A percentile compares a stretch with the other conserved stretches of the same genome.
phyloP scores from a whole-genome alignment of 2,113 vertebrate genomes.

The Centropus unirufus region DNA sequence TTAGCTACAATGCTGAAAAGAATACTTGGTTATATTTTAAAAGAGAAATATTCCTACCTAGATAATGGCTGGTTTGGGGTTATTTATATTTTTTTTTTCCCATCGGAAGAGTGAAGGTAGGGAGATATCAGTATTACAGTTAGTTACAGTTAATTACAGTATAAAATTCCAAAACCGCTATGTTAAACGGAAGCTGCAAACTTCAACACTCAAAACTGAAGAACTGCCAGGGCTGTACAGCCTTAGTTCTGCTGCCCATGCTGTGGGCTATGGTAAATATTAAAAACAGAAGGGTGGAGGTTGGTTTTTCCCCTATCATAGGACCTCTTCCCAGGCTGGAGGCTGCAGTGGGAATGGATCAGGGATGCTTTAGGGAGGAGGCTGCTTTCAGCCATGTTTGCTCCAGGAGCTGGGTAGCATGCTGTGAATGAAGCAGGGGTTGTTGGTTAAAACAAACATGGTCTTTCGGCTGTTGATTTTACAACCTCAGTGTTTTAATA shows the following conservation, averaged over 20 bases:
- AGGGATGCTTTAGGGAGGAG: neutral
- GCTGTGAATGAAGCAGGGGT: neutral
- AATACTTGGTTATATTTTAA: neutral
- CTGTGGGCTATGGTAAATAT: neutral
- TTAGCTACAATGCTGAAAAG: neutral
- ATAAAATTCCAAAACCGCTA: neutral
- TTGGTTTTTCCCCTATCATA: neutral
- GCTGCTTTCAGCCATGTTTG: neutral
- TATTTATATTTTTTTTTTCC: neutral
- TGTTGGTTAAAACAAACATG: neutral
- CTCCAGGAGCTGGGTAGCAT: neutral
- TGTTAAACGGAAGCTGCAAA: neutral
- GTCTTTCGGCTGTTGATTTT: neutral
- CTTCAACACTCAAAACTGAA: neutral
- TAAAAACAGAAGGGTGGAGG: neutral
- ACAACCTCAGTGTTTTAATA: neutral
- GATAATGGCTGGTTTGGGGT: neutral
- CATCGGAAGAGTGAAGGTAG: neutral
- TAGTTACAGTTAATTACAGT: neutral
- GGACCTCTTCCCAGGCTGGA: neutral
- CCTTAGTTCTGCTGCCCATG: fast-evolving
- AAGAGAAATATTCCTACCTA: neutral
- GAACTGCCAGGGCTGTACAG: neutral
- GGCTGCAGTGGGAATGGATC: neutral
- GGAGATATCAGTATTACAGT: neutral